Percentiles rank a stretch among this genome's conserved stretches.
Conservation (phyloP, 1,140 invertebrate species). For the Drosophila nannoptera region DNA sequence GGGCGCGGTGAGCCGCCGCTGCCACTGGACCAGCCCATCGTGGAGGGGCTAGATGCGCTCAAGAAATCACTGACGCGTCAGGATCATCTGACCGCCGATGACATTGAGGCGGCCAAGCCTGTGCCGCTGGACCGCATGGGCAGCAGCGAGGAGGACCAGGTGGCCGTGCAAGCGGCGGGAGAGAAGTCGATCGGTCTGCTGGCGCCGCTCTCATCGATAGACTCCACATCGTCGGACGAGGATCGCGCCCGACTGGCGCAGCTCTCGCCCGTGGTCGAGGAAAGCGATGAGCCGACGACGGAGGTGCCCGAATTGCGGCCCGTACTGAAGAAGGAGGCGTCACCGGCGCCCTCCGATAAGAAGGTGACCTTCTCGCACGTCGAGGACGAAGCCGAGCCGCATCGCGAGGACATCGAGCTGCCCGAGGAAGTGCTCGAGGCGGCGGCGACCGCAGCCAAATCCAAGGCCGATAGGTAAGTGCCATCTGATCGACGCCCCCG, state of each 20-base stretch:
- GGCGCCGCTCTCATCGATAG: conserved; percentile 74
- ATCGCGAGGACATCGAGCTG: conserved; percentile 73
- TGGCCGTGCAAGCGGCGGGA: conserved; percentile 30
- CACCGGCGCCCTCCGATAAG: conserved; percentile 74
- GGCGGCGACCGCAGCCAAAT: conserved; percentile 52
- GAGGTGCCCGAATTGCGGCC: conserved; percentile 45
- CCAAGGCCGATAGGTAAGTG: conserved; percentile 69
- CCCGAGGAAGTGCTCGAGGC: conserved; percentile 68
- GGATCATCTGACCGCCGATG: conserved; percentile 57
- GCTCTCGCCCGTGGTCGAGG: conserved; percentile 66
- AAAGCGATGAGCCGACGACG: conserved; percentile 61
- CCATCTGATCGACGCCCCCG: too few relatives aligned
- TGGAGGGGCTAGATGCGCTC: conserved; percentile 53
- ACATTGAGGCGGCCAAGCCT: conserved; percentile 61
- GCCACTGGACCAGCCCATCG: conserved; percentile 50
- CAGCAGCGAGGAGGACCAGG: conserved; percentile 75
- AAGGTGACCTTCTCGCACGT: conserved; percentile 78
- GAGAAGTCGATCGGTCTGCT: conserved; percentile 44
- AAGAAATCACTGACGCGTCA: conserved; percentile 67
- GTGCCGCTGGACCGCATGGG: conserved; percentile 76
- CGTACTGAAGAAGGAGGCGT: conserved; percentile 69
- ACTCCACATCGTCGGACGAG: conserved; percentile 76
- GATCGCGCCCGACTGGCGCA: conserved; percentile 57
- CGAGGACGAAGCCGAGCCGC: conserved; percentile 77
- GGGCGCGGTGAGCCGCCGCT: conserved; percentile 58